Evolutionary conservation across 2,888 invertebrate species (phyloP).

Genomic region (Dryococelus australis): DNA sequence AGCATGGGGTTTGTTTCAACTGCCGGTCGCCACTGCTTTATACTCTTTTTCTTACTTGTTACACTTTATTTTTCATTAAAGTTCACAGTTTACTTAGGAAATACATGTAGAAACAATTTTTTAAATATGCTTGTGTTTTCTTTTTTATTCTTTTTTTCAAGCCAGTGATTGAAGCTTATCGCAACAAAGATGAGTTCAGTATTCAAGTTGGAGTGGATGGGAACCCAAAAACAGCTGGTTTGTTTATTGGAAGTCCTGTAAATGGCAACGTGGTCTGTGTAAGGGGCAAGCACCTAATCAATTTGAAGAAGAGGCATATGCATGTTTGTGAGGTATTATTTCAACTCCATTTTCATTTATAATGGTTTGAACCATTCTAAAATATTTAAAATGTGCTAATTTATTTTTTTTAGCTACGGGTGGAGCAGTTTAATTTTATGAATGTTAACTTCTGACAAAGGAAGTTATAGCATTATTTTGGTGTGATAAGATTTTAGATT

Average conservation of each 20-base stretch:
- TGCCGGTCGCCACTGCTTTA: too few species aligned
- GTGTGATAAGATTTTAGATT: neutral
- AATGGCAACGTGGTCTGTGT: constrained; percentile 52
- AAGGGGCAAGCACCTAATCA: constrained; percentile 53
- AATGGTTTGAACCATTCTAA: neutral
- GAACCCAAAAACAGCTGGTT: constrained; percentile 57
- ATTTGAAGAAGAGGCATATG: constrained; percentile 54
- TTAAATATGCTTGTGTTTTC: too few species aligned
- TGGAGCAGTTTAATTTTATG: neutral
- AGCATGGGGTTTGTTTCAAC: too few species aligned
- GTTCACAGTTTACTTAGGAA: too few species aligned
- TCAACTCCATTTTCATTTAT: neutral
- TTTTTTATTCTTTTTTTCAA: constrained; percentile 44
- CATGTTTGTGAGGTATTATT: constrained; percentile 51
- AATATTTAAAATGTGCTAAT: neutral
- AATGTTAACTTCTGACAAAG: too few species aligned
- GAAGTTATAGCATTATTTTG: neutral
- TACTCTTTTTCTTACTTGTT: too few species aligned
- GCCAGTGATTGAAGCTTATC: constrained; percentile 55
- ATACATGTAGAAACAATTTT: too few species aligned
- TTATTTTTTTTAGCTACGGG: neutral
- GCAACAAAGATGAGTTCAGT: constrained; percentile 58
- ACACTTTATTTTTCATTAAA: too few species aligned
- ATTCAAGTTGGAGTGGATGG: constrained; percentile 55
- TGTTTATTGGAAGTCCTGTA: constrained; percentile 53